These are phyloP conservation scores for Dicerorhinus sumatrensis DNA, from an alignment of 2,113 vertebrate species.

Conservation along the genomic window DNA sequence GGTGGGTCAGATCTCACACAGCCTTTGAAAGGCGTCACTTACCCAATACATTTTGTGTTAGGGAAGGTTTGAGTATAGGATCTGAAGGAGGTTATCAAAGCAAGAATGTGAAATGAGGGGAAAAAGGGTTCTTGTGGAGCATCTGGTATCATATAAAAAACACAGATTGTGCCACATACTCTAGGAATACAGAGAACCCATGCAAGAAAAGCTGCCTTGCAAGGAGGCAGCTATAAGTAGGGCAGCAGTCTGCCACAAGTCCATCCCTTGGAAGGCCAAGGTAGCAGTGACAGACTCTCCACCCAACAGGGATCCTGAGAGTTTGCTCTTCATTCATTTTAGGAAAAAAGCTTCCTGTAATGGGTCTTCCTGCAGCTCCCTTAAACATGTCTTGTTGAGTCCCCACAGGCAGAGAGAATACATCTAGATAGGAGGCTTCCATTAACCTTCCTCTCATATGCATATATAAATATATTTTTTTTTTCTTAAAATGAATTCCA, in stretches of 20 bases:
- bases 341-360: constrained; percentile 39
- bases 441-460: constrained; percentile 49
- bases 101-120: neutral
- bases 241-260: neutral
- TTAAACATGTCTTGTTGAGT: neutral
- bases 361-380: constrained; percentile 23
- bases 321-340: neutral
- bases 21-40: constrained; percentile 22
- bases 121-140: neutral
- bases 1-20: neutral
- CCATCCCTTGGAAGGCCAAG: neutral
- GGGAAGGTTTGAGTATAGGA: neutral
- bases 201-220: constrained; percentile 44
- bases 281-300: neutral
- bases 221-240: neutral
- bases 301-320: constrained; percentile 31
- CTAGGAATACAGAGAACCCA: constrained; percentile 44
- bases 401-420: constrained; percentile 24
- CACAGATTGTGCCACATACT: neutral
- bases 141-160: neutral
- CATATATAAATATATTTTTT: neutral
- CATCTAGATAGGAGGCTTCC: constrained; percentile 34
- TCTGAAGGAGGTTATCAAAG: neutral
- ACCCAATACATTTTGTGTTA: neutral
- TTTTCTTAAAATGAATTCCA: constrained; percentile 82